phyloP scores from a whole-genome alignment of 2,888 invertebrate genomes.

The Calameuta filiformis region DNA sequence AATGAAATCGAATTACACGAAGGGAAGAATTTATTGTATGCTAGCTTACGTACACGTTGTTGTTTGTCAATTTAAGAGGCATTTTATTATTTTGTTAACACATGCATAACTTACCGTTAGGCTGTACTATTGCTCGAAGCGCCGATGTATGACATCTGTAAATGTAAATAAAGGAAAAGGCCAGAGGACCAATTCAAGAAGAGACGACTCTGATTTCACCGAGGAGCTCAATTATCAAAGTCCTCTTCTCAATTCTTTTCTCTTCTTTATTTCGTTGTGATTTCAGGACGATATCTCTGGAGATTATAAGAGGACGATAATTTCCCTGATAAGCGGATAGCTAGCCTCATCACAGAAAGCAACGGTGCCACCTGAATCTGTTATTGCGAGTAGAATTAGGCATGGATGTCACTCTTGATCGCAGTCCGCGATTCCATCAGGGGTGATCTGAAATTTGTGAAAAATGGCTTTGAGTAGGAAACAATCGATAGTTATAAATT shows the following conservation, averaged over 20 bases:
- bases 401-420: conserved; percentile 31
- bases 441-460: conserved; percentile 63
- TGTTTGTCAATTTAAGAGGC: conserved; percentile 1
- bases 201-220: too few relatives aligned
- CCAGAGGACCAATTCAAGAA: background rate
- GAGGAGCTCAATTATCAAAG: too few relatives aligned
- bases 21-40: background rate
- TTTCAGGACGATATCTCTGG: conserved; percentile 77
- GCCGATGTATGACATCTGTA: background rate
- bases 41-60: conserved; percentile 4
- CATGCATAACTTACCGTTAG: background rate
- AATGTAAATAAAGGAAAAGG: background rate
- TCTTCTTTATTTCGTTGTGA: conserved; percentile 58
- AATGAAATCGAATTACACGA: too few relatives aligned
- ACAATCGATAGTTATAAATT: background rate
- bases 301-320: conserved; percentile 76
- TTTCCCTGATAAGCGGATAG: conserved; percentile 68
- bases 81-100: background rate
- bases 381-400: too few relatives aligned
- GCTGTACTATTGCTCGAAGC: background rate
- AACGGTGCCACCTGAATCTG: too few relatives aligned
- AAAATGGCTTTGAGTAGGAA: too few relatives aligned
- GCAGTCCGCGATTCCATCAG: conserved; percentile 68
- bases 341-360: background rate
- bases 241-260: too few relatives aligned